Percentiles rank a stretch among this genome's conserved stretches.
These are phyloP conservation scores for Laticauda colubrina DNA, from an alignment of 2,113 vertebrate species.

Conservation along the genomic window DNA sequence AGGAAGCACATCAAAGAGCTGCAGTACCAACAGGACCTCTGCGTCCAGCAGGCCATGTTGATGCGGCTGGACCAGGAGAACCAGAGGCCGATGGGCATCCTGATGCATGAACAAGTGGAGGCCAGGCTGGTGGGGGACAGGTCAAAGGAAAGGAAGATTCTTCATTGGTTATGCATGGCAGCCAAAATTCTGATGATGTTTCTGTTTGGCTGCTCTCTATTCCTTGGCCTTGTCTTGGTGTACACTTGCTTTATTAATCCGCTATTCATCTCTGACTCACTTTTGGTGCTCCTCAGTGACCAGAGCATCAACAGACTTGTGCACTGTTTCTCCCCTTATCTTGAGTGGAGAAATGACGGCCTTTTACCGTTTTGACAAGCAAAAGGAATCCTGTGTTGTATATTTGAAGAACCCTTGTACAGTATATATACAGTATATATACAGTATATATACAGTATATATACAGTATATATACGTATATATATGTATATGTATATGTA, in stretches of 20 bases:
- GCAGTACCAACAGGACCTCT: constrained; percentile 8
- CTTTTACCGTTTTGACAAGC: not conserved
- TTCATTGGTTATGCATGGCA: not conserved
- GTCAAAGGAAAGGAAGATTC: not conserved
- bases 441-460: no score
- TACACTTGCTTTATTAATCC: constrained; percentile 1
- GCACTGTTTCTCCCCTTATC: not conserved
- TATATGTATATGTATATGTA: no score
- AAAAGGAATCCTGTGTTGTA: not conserved
- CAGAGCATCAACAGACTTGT: not conserved
- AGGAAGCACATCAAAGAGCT: not conserved
- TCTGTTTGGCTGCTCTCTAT: not conserved
- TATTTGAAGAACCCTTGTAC: not conserved
- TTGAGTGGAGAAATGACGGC: not conserved
- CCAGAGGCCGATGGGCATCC: accelerated
- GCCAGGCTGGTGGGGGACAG: not conserved
- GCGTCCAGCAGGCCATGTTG: not conserved
- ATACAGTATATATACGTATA: no score
- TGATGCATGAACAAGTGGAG: not conserved
- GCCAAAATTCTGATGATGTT: not conserved
- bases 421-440: not conserved
- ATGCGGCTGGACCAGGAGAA: accelerated
- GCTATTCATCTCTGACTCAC: not conserved
- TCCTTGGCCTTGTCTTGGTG: not conserved
- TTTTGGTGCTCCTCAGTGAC: not conserved